These are phyloP conservation scores for Gulo gulo DNA, from an alignment of 2,113 vertebrate genomes.

Conservation along the genomic window DNA sequence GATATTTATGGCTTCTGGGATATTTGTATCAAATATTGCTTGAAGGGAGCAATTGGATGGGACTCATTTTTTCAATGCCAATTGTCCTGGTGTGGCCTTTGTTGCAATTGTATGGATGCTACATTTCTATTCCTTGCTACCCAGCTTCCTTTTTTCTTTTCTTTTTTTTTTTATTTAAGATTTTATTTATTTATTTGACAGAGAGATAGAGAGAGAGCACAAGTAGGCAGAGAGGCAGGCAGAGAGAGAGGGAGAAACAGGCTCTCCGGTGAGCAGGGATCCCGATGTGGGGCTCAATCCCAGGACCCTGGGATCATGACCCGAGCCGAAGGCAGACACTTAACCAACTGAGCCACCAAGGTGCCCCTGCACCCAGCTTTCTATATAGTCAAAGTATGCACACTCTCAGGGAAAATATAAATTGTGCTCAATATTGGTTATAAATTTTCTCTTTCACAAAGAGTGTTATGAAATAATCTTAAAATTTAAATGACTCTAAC, in stretches of 20 bases:
- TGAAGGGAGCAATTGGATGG: not conserved
- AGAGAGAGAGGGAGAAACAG: no score
- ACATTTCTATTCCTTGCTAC: not conserved
- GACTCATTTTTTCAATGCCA: not conserved
- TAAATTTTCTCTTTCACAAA: not conserved
- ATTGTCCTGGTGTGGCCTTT: not conserved
- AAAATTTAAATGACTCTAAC: constrained; percentile 18
- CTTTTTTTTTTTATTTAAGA: no score
- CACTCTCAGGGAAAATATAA: not conserved
- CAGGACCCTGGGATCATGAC: no score
- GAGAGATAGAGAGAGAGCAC: no score
- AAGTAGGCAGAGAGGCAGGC: no score
- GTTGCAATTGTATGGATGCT: not conserved
- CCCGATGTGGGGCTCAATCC: no score
- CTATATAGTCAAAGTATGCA: not conserved
- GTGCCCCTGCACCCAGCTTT: not conserved
- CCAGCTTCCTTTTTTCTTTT: no score
- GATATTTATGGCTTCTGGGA: not conserved
- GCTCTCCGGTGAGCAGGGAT: no score
- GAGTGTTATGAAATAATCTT: not conserved
- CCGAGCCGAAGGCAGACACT: no score
- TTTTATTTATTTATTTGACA: no score
- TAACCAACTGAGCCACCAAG: no score
- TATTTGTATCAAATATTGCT: not conserved
- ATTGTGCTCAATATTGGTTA: not conserved